Percentiles rank a stretch among this genome's conserved stretches.
Evolutionary conservation across 2,888 invertebrate species (phyloP).

Genomic region (Zygaena filipendulae): DNA sequence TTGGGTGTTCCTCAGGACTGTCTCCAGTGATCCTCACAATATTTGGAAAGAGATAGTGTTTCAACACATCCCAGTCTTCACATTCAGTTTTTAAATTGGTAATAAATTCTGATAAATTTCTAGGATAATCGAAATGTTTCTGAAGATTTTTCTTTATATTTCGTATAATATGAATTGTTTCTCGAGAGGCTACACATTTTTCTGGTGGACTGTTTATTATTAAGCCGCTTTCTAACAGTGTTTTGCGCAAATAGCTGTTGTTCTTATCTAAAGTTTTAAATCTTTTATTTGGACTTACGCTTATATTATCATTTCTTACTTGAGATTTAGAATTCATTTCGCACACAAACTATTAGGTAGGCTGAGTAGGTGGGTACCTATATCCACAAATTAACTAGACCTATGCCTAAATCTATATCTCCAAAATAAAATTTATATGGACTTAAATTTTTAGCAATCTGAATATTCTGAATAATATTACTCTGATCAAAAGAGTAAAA

Average conservation of each 20-base stretch:
- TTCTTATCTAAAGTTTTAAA: conserved; percentile 21
- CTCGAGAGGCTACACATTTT: conserved; percentile 34
- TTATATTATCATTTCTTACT: no score
- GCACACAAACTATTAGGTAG: no score
- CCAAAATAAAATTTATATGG: no score
- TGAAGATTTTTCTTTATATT: conserved; percentile 52
- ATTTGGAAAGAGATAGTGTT: conserved; percentile 48
- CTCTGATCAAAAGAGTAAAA: no score
- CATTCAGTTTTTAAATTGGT: conserved; percentile 49
- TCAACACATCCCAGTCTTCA: conserved; percentile 24
- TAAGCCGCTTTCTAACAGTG: conserved; percentile 40
- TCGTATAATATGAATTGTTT: conserved; percentile 56
- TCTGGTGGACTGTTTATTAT: conserved; percentile 36
- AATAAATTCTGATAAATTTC: conserved; percentile 65
- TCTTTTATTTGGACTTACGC: conserved; percentile 31
- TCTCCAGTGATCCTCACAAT: conserved; percentile 35
- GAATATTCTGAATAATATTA: no score
- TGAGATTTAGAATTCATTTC: no score
- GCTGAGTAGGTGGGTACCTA: no score
- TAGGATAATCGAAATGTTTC: conserved; percentile 56
- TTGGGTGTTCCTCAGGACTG: conserved; percentile 28
- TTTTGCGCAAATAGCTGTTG: conserved; percentile 29
- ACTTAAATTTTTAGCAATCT: no score
- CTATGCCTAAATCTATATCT: no score
- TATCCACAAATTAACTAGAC: no score